A percentile compares a stretch with the other conserved stretches of the same genome.
phyloP scores from a whole-genome alignment of 2,797 vertebrate genomes.

The Eospalax fontanierii region DNA sequence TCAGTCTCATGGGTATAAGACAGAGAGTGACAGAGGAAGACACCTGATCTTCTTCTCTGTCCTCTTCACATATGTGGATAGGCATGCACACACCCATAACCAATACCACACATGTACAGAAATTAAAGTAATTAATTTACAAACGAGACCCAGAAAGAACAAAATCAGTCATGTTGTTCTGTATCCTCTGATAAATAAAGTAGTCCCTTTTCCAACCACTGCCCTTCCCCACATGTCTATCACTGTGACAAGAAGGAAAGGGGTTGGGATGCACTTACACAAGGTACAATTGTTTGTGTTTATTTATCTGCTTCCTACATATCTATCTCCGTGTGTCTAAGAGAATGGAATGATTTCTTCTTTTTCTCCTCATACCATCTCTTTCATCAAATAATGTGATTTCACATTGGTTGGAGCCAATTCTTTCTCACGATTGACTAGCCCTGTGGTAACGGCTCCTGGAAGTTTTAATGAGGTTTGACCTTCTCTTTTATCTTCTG shows the following conservation, averaged over 20 bases:
- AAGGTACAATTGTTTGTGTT: background rate
- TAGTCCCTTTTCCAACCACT: background rate
- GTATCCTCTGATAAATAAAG: background rate
- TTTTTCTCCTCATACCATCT: background rate
- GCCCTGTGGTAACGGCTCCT: slow-evolving; percentile 54
- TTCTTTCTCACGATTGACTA: slow-evolving; percentile 59
- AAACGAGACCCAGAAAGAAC: background rate
- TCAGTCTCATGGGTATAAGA: background rate
- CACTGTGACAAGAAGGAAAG: rapidly evolving
- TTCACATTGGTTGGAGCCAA: slow-evolving; percentile 4
- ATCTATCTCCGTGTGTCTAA: background rate
- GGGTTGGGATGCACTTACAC: background rate
- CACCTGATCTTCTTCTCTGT: background rate
- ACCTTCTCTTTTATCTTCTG: slow-evolving; percentile 85
- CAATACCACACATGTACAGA: background rate
- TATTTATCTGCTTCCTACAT: background rate
- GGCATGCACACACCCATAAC: background rate
- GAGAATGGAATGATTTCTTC: background rate
- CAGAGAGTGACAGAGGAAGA: background rate
- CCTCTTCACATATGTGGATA: background rate
- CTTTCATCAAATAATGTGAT: background rate
- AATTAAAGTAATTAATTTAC: background rate
- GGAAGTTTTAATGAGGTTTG: slow-evolving; percentile 81
- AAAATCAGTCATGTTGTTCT: background rate
- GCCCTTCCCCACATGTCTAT: background rate